These are phyloP conservation scores for Lasioglossum zephyrum DNA, from an alignment of 2,888 invertebrate genomes.

Conservation along the genomic window DNA sequence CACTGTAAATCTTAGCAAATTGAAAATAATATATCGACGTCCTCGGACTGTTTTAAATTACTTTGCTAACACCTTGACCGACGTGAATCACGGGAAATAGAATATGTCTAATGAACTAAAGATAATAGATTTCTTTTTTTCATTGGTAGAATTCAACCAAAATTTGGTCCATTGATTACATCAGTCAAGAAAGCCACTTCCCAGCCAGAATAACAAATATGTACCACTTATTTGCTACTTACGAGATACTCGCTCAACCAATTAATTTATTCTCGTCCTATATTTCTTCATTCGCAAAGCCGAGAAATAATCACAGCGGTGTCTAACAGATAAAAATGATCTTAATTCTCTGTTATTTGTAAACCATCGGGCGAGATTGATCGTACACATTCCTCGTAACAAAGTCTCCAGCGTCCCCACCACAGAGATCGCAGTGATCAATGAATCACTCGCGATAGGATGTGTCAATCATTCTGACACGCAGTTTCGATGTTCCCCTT, in stretches of 20 bases:
- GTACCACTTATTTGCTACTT: too few species aligned
- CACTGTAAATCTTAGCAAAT: too few species aligned
- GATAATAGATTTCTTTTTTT: background rate
- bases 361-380: background rate
- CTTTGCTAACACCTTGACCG: too few species aligned
- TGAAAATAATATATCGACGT: too few species aligned
- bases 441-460: background rate
- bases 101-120: background rate
- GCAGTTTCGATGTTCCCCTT: slow-evolving; percentile 1
- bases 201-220: too few species aligned
- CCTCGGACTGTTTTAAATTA: too few species aligned
- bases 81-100: too few species aligned
- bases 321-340: background rate
- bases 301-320: background rate
- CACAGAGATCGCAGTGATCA: background rate
- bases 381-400: background rate
- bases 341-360: background rate
- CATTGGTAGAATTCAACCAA: background rate
- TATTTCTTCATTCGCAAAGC: background rate
- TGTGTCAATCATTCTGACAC: slow-evolving; percentile 4
- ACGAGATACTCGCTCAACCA: background rate
- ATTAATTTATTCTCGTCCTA: background rate
- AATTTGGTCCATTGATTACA: background rate
- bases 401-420: background rate
- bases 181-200: background rate